Conservation (phyloP, 2,113 vertebrate genomes). For the Ameiurus melas region DNA sequence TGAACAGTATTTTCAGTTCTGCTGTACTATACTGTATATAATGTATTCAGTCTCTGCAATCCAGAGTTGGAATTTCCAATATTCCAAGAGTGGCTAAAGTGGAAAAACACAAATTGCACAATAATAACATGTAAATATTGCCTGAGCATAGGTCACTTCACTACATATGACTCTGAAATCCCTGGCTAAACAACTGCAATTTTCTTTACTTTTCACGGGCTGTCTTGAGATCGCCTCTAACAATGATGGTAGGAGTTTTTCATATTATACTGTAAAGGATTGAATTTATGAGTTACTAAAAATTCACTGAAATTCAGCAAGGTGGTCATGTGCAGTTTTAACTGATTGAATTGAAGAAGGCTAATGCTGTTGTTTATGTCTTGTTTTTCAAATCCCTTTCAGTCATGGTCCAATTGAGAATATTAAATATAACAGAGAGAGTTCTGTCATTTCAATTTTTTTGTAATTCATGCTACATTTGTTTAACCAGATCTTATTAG, state of each 20-base stretch:
- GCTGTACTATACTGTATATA: neutral
- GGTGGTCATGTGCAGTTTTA: neutral
- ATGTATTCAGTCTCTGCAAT: neutral
- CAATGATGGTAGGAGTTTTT: slow-evolving; percentile 12
- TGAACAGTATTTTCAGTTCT: neutral
- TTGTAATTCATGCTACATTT: neutral
- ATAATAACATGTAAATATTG: slow-evolving; percentile 16
- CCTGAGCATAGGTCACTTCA: neutral
- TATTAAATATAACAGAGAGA: neutral
- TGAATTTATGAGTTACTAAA: neutral
- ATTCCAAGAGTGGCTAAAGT: neutral
- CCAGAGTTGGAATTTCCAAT: neutral
- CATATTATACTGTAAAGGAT: neutral
- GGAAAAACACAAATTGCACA: slow-evolving; percentile 11
- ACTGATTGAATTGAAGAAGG: neutral
- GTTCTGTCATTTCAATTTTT: neutral
- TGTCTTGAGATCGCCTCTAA: neutral
- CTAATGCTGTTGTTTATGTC: neutral
- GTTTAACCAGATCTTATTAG: slow-evolving; percentile 6
- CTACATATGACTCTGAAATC: neutral
- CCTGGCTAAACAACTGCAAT: neutral
- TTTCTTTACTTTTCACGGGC: neutral
- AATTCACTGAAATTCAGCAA: neutral
- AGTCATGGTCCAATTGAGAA: neutral
- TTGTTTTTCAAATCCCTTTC: neutral